A percentile compares a stretch with the other conserved stretches of the same genome.
These are phyloP conservation scores for Thamnaconus septentrionalis DNA, from an alignment of 2,113 vertebrate species.

Conservation along the genomic window DNA sequence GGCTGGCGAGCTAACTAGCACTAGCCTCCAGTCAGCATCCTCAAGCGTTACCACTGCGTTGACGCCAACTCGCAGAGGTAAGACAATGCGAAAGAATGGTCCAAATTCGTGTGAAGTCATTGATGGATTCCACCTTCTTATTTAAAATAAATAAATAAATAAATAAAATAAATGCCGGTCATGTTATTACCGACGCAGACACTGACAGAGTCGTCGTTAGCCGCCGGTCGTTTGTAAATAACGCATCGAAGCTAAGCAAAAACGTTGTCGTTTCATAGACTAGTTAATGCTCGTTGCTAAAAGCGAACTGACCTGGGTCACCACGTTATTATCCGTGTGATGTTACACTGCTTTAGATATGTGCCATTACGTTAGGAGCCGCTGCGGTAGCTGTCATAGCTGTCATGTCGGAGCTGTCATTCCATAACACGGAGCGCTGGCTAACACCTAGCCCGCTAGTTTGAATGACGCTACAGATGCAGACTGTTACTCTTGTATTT, in stretches of 20 bases:
- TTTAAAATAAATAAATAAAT: no score
- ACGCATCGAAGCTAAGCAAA: constrained; percentile 3
- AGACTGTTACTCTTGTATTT: background rate
- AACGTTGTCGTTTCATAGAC: background rate
- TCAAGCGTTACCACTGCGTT: constrained; percentile 1
- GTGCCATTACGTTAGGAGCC: background rate
- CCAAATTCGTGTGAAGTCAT: no score
- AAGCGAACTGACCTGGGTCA: background rate
- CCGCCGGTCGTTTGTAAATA: constrained; percentile 29
- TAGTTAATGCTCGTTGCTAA: background rate
- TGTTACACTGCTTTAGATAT: background rate
- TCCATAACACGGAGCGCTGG: constrained; percentile 6
- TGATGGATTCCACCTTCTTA: no score
- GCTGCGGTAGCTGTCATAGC: background rate
- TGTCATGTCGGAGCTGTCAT: constrained; percentile 38
- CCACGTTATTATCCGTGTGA: background rate
- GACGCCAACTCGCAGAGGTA: constrained; percentile 18
- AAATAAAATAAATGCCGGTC: no score
- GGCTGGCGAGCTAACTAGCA: constrained; percentile 35
- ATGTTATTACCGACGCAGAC: background rate
- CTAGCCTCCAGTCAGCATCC: constrained; percentile 26
- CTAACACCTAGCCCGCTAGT: constrained; percentile 23
- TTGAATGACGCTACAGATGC: constrained; percentile 18
- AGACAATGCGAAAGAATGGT: background rate
- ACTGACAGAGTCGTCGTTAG: constrained; percentile 27